phyloP scores from a whole-genome alignment of 2,797 vertebrate genomes.

The Mallotus villosus region DNA sequence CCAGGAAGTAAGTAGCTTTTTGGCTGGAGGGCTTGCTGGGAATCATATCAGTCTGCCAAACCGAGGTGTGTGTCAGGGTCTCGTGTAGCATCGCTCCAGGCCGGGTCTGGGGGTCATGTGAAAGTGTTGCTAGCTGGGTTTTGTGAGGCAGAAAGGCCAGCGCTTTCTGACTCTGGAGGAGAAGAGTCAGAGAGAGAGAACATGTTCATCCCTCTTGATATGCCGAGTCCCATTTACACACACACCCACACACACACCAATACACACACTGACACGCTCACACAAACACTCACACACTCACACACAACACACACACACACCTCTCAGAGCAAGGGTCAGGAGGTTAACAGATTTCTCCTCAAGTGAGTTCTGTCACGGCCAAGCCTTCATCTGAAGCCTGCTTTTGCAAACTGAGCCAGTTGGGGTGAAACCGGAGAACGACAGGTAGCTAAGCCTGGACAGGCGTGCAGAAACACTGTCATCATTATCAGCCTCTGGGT shows the following conservation, averaged over 20 bases:
- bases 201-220: background rate
- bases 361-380: conserved; percentile 2
- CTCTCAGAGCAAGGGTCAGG: background rate
- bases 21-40: conserved; percentile 30
- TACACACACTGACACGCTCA: background rate
- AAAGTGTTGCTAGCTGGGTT: conserved; percentile 57
- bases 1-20: conserved; percentile 7
- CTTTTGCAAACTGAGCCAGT: conserved; percentile 17
- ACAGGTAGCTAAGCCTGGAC: conserved; percentile 21
- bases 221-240: background rate
- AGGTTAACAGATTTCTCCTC: conserved; percentile 10
- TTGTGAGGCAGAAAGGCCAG: conserved; percentile 46
- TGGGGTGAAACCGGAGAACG: conserved; percentile 15
- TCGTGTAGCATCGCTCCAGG: conserved; percentile 40
- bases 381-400: conserved; percentile 17
- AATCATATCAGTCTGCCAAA: conserved; percentile 56
- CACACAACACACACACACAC: background rate
- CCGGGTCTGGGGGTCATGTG: conserved; percentile 64
- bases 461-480: background rate
- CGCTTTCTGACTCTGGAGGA: conserved; percentile 29
- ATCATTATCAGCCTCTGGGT: background rate
- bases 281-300: background rate
- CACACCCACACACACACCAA: background rate
- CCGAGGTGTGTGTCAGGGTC: conserved; percentile 47
- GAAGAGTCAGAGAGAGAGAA: background rate